Percentiles rank a stretch among this genome's conserved stretches.
Conservation (phyloP, 2,888 invertebrate genomes). For the Bellardia pandia region DNA sequence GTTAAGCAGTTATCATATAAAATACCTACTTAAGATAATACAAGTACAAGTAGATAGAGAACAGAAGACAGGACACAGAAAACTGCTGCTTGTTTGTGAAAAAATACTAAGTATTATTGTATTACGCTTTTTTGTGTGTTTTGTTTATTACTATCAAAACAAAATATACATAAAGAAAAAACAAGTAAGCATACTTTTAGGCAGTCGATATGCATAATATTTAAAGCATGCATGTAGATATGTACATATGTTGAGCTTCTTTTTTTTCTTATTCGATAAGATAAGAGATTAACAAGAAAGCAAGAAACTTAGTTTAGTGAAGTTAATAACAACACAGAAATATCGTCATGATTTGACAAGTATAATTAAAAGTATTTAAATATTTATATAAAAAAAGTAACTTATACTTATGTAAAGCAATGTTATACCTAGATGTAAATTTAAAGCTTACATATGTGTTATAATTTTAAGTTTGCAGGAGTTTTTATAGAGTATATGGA, state of each 20-base stretch:
- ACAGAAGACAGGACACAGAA: background rate
- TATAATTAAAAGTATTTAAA: conserved; percentile 48
- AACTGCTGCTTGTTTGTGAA: conserved; percentile 11
- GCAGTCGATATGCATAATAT: conserved; percentile 33
- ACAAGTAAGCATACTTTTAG: conserved; percentile 61
- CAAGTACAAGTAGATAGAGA: background rate
- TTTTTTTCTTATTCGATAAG: conserved; percentile 30
- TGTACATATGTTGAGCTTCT: background rate
- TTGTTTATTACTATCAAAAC: conserved; percentile 24
- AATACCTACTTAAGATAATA: conserved; percentile 70
- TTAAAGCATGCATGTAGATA: background rate
- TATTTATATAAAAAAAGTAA: conserved; percentile 23
- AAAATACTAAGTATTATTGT: conserved; percentile 41
- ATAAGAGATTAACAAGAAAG: conserved; percentile 36
- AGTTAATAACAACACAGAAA: conserved; percentile 24
- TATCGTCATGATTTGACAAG: conserved; percentile 29
- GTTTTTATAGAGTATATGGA: too few relatives aligned
- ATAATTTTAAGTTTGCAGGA: too few relatives aligned
- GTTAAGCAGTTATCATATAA: conserved; percentile 71
- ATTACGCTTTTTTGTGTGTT: conserved; percentile 22
- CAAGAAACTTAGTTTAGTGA: background rate
- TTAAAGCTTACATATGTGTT: too few relatives aligned
- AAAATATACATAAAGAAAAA: background rate
- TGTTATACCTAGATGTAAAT: too few relatives aligned
- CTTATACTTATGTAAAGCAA: too few relatives aligned